Conservation (phyloP, 2,888 invertebrate genomes). For the Pristionchus maxplancki region DNA sequence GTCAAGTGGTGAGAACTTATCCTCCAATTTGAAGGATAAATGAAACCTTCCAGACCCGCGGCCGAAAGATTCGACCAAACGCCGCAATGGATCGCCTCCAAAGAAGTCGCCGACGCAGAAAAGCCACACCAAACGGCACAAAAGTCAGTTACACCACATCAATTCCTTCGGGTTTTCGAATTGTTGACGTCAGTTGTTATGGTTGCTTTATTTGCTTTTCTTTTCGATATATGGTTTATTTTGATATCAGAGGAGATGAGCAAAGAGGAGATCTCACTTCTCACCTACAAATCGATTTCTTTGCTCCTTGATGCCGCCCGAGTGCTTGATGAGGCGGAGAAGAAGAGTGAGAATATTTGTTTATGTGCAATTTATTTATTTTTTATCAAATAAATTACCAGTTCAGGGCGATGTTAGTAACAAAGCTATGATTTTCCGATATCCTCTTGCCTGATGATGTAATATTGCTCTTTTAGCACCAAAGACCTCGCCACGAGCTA, state of each 20-base stretch:
- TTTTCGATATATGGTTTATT: not conserved
- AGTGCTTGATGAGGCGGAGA: constrained; percentile 26
- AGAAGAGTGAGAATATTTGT: not conserved
- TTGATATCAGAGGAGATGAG: constrained; percentile 3
- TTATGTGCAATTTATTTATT: not conserved
- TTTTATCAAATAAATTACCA: too few species aligned
- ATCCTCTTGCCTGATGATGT: too few species aligned
- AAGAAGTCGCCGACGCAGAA: not conserved
- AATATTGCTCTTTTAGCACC: too few species aligned
- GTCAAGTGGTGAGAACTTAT: not conserved
- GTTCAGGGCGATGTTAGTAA: too few species aligned
- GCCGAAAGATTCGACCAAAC: not conserved
- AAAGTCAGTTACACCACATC: not conserved
- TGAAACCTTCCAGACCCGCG: not conserved
- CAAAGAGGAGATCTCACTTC: not conserved
- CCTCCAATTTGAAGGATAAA: not conserved
- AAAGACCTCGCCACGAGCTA: too few species aligned
- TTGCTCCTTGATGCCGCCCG: constrained; percentile 4
- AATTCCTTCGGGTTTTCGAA: not conserved
- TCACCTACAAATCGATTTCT: constrained; percentile 7
- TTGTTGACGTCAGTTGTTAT: not conserved
- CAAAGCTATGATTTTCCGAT: too few species aligned
- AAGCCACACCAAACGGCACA: not conserved
- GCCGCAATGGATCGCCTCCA: not conserved
- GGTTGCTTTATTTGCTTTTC: not conserved